A percentile compares a stretch with the other conserved stretches of the same genome.
Conservation (phyloP, 2,113 vertebrate genomes). For the Irena cyanogastra region DNA sequence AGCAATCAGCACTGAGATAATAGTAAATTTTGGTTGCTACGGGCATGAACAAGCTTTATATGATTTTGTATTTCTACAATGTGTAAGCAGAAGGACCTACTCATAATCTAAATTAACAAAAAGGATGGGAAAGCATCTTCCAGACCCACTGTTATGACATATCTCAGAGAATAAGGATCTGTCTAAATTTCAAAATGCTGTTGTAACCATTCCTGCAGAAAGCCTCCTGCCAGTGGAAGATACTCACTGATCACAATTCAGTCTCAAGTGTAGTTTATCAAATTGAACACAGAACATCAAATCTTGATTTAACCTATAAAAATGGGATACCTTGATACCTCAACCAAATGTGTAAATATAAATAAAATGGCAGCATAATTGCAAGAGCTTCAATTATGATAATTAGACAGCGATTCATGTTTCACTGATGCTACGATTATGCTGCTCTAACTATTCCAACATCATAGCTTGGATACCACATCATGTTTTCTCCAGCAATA, state of each 20-base stretch:
- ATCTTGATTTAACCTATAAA: not conserved
- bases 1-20: not conserved
- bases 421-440: not conserved
- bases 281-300: not conserved
- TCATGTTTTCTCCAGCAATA: not conserved
- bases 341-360: not conserved
- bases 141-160: not conserved
- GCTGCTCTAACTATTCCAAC: not conserved
- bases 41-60: not conserved
- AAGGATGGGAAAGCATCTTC: not conserved
- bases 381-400: not conserved
- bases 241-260: not conserved
- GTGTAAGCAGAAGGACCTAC: not conserved
- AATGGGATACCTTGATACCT: not conserved
- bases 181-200: not conserved
- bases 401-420: constrained; percentile 5
- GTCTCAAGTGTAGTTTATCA: not conserved
- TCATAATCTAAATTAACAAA: not conserved
- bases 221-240: not conserved
- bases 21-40: not conserved
- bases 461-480: not conserved
- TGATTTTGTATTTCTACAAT: not conserved
- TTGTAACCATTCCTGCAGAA: not conserved
- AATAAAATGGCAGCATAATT: constrained; percentile 15
- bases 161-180: not conserved